Percentiles rank a stretch among this genome's conserved stretches.
Evolutionary conservation across 2,797 vertebrate species (phyloP).

Genomic region (Phrynocephalus forsythii): DNA sequence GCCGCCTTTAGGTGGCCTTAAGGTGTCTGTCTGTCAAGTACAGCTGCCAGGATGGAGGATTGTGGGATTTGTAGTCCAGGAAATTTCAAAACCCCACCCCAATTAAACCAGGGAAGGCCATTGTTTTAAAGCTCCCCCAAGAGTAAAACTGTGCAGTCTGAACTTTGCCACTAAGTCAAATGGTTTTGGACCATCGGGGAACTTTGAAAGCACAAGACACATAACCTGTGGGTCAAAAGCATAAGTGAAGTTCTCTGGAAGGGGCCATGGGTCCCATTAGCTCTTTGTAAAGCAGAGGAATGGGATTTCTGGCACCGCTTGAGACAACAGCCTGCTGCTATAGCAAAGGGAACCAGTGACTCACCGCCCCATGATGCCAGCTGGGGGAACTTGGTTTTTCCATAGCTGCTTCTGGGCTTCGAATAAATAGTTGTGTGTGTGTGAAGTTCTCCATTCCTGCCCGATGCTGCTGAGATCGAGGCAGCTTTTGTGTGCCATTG

Average conservation of each 20-base stretch:
- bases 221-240: neutral
- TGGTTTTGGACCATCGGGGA: neutral
- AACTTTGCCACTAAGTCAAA: neutral
- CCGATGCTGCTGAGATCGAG: constrained; percentile 7
- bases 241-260: neutral
- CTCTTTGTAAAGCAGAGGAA: neutral
- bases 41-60: no score
- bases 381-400: constrained; percentile 57
- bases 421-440: constrained; percentile 38
- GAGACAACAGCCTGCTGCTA: no score
- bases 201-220: neutral
- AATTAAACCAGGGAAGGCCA: neutral
- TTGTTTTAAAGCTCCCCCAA: neutral
- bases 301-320: neutral
- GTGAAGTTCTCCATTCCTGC: constrained; percentile 39
- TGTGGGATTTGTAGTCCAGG: no score
- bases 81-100: no score
- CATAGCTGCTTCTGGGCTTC: constrained; percentile 52
- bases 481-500: no score
- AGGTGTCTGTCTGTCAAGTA: no score
- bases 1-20: no score
- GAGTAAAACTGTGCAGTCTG: neutral
- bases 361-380: constrained; percentile 49
- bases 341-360: constrained; percentile 26
- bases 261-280: no score